A percentile compares a stretch with the other conserved stretches of the same genome.
These are phyloP conservation scores for Cepaea nemoralis DNA, from an alignment of 1,140 invertebrate genomes.

Conservation along the genomic window DNA sequence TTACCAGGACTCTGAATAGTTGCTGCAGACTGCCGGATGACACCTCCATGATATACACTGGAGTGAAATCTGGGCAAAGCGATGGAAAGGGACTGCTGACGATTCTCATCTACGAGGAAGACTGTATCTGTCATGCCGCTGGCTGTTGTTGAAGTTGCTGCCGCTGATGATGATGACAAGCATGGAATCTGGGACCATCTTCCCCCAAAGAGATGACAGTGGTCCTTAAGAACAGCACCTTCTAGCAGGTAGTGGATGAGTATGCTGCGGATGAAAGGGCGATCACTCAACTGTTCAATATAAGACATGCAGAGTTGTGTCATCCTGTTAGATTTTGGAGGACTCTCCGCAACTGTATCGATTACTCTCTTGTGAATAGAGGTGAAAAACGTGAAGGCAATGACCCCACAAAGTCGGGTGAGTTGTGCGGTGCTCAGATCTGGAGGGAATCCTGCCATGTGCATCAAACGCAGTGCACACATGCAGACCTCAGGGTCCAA, in stretches of 20 bases:
- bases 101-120: constrained; percentile 73
- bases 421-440: constrained; percentile 46
- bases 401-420: constrained; percentile 50
- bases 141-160: neutral
- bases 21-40: constrained; percentile 85
- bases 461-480: constrained; percentile 56
- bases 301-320: constrained; percentile 57
- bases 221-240: constrained; percentile 62
- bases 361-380: constrained; percentile 37
- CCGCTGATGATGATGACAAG: neutral
- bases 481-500: constrained; percentile 50
- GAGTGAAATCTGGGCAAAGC: constrained; percentile 85
- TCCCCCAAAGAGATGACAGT: constrained; percentile 58
- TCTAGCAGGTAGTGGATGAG: constrained; percentile 69
- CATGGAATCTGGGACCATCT: constrained; percentile 32
- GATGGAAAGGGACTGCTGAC: constrained; percentile 79
- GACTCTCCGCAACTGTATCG: neutral
- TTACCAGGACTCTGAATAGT: constrained; percentile 50
- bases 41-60: constrained; percentile 90
- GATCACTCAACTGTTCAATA: constrained; percentile 50
- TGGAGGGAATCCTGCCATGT: constrained; percentile 51
- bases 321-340: constrained; percentile 35
- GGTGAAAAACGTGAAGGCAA: constrained; percentile 59
- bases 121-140: constrained; percentile 8
- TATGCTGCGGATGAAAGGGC: constrained; percentile 62